Evolutionary conservation across 2,113 vertebrate genomes (phyloP).

Genomic region (Rattus rattus): DNA sequence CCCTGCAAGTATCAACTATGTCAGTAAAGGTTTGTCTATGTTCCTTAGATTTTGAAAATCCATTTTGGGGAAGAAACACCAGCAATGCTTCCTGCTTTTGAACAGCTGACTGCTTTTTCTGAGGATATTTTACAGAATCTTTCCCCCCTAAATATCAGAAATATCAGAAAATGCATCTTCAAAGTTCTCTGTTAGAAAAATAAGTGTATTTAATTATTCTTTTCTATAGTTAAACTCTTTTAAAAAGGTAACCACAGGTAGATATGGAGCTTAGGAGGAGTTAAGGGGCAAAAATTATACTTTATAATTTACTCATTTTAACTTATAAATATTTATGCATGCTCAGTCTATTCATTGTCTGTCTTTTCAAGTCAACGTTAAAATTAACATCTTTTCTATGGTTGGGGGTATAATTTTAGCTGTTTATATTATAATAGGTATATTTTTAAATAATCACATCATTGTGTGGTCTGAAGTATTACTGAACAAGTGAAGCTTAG

Average conservation of each 20-base stretch:
- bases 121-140: constrained; percentile 15
- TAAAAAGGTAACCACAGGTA: background rate
- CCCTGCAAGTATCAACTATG: constrained; percentile 1
- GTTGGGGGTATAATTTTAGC: background rate
- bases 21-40: constrained; percentile 13
- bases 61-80: background rate
- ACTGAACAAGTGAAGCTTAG: background rate
- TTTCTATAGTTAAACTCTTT: constrained; percentile 28
- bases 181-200: constrained; percentile 55
- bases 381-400: background rate
- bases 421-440: constrained; percentile 18
- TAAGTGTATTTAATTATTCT: constrained; percentile 29
- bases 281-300: constrained; percentile 24
- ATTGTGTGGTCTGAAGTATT: constrained; percentile 6
- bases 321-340: constrained; percentile 14
- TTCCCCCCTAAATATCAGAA: constrained; percentile 20
- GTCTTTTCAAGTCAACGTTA: constrained; percentile 6
- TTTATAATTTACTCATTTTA: constrained; percentile 15
- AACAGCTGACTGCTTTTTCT: constrained; percentile 2
- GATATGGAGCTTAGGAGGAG: background rate
- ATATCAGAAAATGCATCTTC: background rate
- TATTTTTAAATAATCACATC: constrained; percentile 23
- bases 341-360: background rate
- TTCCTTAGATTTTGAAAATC: constrained; percentile 56
- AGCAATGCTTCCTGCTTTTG: constrained; percentile 46